Evolutionary conservation across 2,113 vertebrate genomes (phyloP).

Genomic region (Boleophthalmus pectinirostris): DNA sequence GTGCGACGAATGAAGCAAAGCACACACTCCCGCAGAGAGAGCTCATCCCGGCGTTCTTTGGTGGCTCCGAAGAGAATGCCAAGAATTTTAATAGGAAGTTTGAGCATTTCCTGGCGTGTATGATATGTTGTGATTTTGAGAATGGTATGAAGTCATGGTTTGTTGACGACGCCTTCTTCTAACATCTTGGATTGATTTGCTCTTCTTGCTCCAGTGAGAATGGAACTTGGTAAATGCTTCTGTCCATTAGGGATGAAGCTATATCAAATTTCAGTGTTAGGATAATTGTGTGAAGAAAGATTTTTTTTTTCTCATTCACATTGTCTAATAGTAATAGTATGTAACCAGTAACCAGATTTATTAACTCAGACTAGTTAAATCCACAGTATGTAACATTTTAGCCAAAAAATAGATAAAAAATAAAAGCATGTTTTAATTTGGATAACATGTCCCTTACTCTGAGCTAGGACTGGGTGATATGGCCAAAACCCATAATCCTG

Average conservation of each 20-base stretch:
- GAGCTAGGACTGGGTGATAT: no score
- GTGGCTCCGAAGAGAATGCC: constrained; percentile 11
- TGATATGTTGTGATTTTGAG: not conserved
- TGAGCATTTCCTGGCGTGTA: not conserved
- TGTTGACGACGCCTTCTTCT: constrained; percentile 33
- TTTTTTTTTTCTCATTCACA: no score
- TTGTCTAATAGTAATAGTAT: no score
- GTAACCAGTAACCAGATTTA: no score
- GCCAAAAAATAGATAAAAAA: no score
- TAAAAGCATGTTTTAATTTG: no score
- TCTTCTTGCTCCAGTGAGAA: constrained; percentile 14
- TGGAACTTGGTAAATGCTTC: constrained; percentile 49
- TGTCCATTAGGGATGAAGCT: constrained; percentile 45
- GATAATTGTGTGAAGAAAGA: no score
- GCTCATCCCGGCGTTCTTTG: constrained; percentile 21
- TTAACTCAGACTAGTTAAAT: no score
- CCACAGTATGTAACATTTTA: no score
- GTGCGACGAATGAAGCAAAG: constrained; percentile 46
- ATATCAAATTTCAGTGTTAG: no score
- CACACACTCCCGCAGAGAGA: constrained; percentile 48
- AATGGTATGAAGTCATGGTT: constrained; percentile 40
- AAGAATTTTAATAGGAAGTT: not conserved
- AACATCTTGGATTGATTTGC: not conserved
- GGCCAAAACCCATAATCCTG: no score
- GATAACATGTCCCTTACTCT: no score